Base-by-base conservation (phyloP, 2,797 vertebrate species). In the Agapornis canus region DNA sequence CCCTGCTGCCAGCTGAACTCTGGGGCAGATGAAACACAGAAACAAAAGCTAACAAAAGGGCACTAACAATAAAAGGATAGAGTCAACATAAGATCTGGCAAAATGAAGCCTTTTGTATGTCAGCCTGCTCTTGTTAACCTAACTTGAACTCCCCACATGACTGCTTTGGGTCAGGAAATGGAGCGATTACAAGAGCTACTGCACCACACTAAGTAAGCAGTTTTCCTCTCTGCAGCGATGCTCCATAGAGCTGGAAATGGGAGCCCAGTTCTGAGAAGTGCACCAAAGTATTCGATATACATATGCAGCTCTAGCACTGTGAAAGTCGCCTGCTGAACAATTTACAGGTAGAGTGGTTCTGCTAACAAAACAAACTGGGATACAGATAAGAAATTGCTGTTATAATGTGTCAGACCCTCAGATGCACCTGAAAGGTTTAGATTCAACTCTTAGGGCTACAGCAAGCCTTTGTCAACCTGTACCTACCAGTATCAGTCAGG, bases 91-190 rank as follows among this genome's bases (percentile, higher is more conserved):
- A 77, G 68, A 92, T 80, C 52, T 16, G 69, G 75, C 2, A 4
- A 92, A 94, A 84, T 56, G 18, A 91, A 49, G 22, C 35, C 52
- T 89, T 92, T 86, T 86, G 68, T 75, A 47, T 9, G 65, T 72
- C 76, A 68, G 49, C 37, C 27, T 93, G 76, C 57, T 90, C 80
- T 92, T 86, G 51, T 95, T 95, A 95, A 94, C 92, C 73, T 85
- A 72, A 89, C 56, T 19, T 86, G 77, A 96, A 89, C 90, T 89
- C 65, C 51, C 87, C 66, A 11, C 12, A 21, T 54, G 81, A 63
- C 51, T 85, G 32, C 43, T 81, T 75, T 49, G 56, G 43, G 89
- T 90, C 89, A 94, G 93, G 43, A 92, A 90, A 80, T 0, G 1
- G 57, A 81, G 51, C 0, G 1, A 66, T 72, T 73, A 59, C 31